Percentiles rank a stretch among this genome's conserved stretches.
These are phyloP conservation scores for silkworm (Bombyx mori) DNA, from an alignment of 1,140 invertebrate genomes.

Conservation along the genomic window ASM3026992v2 NC_085128.1:17992001-17992500, in stretches of 20 bases:
- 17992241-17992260: constrained; percentile 69
- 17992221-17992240: constrained; percentile 64
- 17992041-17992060: too few species aligned
- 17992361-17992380: constrained; percentile 30
- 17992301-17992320: constrained; percentile 65
- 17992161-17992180: constrained; percentile 64
- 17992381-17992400: too few species aligned
- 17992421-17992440: too few species aligned
- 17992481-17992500: too few species aligned
- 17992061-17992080: too few species aligned
- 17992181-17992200: constrained; percentile 32
- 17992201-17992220: constrained; percentile 37
- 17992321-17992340: constrained; percentile 62
- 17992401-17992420: too few species aligned
- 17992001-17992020: too few species aligned
- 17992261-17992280: constrained; percentile 64
- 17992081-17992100: too few species aligned
- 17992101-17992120: constrained; percentile 12
- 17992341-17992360: constrained; percentile 14
- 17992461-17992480: too few species aligned
- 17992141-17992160: constrained; percentile 49
- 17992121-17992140: constrained; percentile 47
- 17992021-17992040: too few species aligned
- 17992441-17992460: too few species aligned
- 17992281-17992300: constrained; percentile 69